phyloP scores from a whole-genome alignment of 1,140 invertebrate genomes.

The Nilaparvata lugens region DNA sequence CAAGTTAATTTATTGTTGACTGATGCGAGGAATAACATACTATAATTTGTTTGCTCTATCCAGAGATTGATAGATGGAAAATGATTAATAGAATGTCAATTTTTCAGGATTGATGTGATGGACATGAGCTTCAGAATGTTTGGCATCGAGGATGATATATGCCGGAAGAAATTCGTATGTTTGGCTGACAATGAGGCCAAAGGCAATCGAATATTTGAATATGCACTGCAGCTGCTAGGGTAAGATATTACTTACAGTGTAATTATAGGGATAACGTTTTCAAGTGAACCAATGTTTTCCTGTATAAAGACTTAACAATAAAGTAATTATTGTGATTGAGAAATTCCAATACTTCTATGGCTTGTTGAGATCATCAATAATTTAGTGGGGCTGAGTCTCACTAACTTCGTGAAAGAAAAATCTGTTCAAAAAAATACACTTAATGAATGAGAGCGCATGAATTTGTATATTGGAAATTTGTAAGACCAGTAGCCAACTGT shows the following conservation, averaged over 20 bases:
- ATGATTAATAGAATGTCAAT: neutral
- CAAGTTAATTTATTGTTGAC: neutral
- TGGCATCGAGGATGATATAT: slow-evolving; percentile 8
- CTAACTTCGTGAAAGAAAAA: too few relatives aligned
- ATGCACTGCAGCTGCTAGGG: slow-evolving; percentile 6
- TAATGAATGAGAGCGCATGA: too few relatives aligned
- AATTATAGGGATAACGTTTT: neutral
- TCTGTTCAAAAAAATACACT: too few relatives aligned
- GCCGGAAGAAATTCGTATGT: slow-evolving; percentile 14
- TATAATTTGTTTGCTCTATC: too few relatives aligned
- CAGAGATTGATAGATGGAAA: too few relatives aligned
- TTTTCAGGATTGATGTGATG: slow-evolving; percentile 11
- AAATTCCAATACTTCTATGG: too few relatives aligned
- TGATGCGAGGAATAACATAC: too few relatives aligned
- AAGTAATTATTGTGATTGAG: neutral
- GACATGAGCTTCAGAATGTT: slow-evolving; percentile 11
- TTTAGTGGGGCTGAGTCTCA: too few relatives aligned
- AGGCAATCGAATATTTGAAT: slow-evolving; percentile 5
- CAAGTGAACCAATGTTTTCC: neutral
- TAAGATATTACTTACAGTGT: neutral
- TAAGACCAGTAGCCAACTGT: too few relatives aligned
- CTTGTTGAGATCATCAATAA: too few relatives aligned
- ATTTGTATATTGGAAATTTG: too few relatives aligned
- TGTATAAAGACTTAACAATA: neutral
- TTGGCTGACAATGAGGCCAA: slow-evolving; percentile 13